A percentile compares a stretch with the other conserved stretches of the same genome.
Conservation (phyloP, 2,113 vertebrate species). For the Triplophysa siluroides region DNA sequence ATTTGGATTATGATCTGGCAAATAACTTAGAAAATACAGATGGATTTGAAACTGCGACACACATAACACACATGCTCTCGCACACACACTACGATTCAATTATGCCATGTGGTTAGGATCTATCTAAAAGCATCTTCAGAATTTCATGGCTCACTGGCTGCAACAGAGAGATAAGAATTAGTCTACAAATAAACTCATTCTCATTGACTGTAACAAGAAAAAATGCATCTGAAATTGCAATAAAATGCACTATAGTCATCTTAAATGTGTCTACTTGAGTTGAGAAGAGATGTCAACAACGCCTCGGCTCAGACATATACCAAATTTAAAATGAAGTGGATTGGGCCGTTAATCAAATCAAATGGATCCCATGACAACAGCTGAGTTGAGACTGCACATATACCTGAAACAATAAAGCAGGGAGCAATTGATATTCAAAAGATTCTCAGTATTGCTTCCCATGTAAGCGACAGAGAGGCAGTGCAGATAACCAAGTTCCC, state of each 20-base stretch:
- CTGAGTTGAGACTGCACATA: background rate
- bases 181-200: too few species aligned
- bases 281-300: too few species aligned
- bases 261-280: too few species aligned
- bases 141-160: constrained; percentile 4
- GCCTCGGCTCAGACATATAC: too few species aligned
- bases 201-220: too few species aligned
- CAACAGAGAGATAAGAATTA: background rate
- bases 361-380: background rate
- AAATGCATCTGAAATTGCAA: too few species aligned
- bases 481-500: background rate
- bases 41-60: constrained; percentile 33
- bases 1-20: constrained; percentile 53
- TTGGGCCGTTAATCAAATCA: constrained; percentile 1
- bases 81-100: constrained; percentile 22
- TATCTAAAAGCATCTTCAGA: constrained; percentile 19
- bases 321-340: too few species aligned
- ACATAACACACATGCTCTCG: constrained; percentile 28
- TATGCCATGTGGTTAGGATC: constrained; percentile 29
- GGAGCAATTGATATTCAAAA: constrained; percentile 2
- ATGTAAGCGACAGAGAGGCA: background rate
- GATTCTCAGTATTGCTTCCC: background rate
- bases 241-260: too few species aligned
- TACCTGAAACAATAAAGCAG: constrained; percentile 12
- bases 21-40: constrained; percentile 48